phyloP scores from a whole-genome alignment of 2,797 vertebrate species.

The Oreonectes daqikongensis region DNA sequence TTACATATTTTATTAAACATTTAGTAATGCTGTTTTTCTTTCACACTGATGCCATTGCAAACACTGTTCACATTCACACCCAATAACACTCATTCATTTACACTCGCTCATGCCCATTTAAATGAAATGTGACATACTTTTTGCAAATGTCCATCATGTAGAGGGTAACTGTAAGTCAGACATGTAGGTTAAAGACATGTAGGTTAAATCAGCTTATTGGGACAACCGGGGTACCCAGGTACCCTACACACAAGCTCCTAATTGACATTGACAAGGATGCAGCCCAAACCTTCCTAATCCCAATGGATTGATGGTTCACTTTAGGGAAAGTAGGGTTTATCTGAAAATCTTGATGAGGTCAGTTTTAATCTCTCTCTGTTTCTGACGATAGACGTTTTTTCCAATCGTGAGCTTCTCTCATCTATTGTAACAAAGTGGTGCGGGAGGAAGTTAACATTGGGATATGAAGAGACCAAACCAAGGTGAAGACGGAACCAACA shows the following conservation, averaged over 20 bases:
- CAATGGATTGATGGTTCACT: constrained; percentile 69
- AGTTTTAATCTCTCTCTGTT: constrained; percentile 63
- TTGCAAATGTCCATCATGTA: background rate
- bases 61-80: background rate
- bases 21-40: too few species aligned
- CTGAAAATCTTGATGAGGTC: constrained; percentile 62
- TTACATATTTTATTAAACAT: too few species aligned
- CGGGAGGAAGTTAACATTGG: constrained; percentile 23
- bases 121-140: background rate
- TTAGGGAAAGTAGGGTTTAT: constrained; percentile 66
- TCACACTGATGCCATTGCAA: too few species aligned
- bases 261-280: constrained; percentile 69
- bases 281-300: constrained; percentile 72
- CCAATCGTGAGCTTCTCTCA: constrained; percentile 15
- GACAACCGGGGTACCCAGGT: constrained; percentile 65
- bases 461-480: constrained; percentile 13
- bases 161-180: constrained; percentile 31
- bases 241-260: constrained; percentile 64
- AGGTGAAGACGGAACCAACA: constrained; percentile 32
- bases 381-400: constrained; percentile 43
- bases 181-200: constrained; percentile 49
- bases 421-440: constrained; percentile 34
- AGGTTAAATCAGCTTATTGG: constrained; percentile 71
- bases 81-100: background rate
- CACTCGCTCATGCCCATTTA: background rate